Percentiles rank a stretch among this genome's conserved stretches.
These are phyloP conservation scores for Falco naumanni DNA, from an alignment of 2,797 vertebrate genomes.

Conservation along the genomic window DNA sequence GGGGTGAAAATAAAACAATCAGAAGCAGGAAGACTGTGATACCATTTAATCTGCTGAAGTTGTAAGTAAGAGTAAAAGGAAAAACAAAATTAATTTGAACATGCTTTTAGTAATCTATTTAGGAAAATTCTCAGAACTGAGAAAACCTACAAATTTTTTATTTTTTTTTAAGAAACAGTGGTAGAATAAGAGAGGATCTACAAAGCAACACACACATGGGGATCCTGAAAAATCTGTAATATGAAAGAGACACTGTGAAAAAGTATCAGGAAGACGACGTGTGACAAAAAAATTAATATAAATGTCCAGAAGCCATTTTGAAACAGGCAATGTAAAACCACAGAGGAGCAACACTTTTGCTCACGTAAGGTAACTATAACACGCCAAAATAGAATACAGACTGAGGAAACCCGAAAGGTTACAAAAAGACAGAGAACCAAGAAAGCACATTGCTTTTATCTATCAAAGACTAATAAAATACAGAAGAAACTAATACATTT, in stretches of 20 bases:
- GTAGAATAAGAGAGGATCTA: not conserved
- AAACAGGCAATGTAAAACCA: not conserved
- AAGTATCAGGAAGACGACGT: not conserved
- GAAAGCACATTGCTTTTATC: not conserved
- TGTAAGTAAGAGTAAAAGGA: not conserved
- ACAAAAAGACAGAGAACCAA: not conserved
- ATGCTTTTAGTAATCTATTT: not conserved
- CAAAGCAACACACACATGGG: not conserved
- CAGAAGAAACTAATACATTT: not conserved
- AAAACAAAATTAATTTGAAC: not conserved
- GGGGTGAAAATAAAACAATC: too few species aligned
- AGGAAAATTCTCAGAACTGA: not conserved
- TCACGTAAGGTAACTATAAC: not conserved
- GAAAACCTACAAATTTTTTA: not conserved
- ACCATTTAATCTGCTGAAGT: not conserved
- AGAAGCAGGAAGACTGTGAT: not conserved
- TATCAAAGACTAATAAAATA: not conserved
- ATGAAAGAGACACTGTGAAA: not conserved
- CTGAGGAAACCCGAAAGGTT: not conserved
- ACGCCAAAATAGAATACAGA: not conserved
- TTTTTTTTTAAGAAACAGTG: not conserved
- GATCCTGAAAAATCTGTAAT: not conserved
- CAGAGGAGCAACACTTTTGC: not conserved
- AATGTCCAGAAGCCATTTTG: too few species aligned
- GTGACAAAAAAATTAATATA: too few species aligned